Conservation (phyloP, 1,140 invertebrate species). For the Acromyrmex echinatior region DNA sequence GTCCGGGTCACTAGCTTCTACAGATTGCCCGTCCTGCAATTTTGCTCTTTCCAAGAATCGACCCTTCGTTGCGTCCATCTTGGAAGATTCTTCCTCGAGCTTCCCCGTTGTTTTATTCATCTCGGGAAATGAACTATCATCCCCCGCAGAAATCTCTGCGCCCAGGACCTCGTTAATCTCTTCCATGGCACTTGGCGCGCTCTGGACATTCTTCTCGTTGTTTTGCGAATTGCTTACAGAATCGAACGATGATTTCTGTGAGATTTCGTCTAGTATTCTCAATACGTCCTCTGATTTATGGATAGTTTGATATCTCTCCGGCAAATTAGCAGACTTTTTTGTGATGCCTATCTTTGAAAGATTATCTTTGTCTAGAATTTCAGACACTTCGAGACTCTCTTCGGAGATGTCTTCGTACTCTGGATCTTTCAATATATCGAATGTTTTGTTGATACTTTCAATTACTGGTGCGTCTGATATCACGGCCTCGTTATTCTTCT, state of each 20-base stretch:
- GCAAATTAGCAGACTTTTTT: slow-evolving; percentile 71
- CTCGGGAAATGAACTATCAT: slow-evolving; percentile 14
- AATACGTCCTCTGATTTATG: slow-evolving; percentile 79
- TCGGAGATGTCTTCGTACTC: slow-evolving; percentile 86
- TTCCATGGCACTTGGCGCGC: not conserved
- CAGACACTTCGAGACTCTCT: slow-evolving; percentile 84
- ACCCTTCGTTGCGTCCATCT: not conserved
- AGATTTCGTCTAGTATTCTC: slow-evolving; percentile 81
- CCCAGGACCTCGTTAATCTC: slow-evolving; percentile 18
- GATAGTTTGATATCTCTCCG: slow-evolving; percentile 78
- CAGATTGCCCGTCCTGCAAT: slow-evolving; percentile 10
- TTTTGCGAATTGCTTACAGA: slow-evolving; percentile 27
- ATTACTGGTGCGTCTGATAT: slow-evolving; percentile 15
- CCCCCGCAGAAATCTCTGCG: slow-evolving; percentile 48
- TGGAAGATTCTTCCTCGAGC: slow-evolving; percentile 15
- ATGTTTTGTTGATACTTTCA: slow-evolving; percentile 67
- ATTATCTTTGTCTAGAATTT: slow-evolving; percentile 83
- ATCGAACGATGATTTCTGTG: slow-evolving; percentile 70
- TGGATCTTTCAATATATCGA: slow-evolving; percentile 80
- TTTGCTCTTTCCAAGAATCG: not conserved
- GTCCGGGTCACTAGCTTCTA: not conserved
- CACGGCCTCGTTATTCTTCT: not conserved
- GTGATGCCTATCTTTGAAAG: slow-evolving; percentile 51
- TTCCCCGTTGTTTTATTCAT: slow-evolving; percentile 7
- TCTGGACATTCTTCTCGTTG: not conserved